Percentiles rank a stretch among this genome's conserved stretches.
These are phyloP conservation scores for Eupithecia exiguata DNA, from an alignment of 2,888 invertebrate species.

Conservation along the genomic window DNA sequence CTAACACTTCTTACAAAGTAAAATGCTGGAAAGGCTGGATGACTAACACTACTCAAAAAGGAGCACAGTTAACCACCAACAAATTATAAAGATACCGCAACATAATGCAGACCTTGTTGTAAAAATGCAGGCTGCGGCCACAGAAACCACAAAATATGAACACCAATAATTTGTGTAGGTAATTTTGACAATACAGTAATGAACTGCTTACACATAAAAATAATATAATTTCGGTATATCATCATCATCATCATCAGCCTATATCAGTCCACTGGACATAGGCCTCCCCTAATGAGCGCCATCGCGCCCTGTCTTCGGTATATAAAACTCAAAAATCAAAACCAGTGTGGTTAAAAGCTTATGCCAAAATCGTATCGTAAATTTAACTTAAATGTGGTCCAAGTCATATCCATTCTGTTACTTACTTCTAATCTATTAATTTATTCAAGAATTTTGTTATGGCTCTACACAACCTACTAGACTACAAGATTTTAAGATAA, in stretches of 20 bases:
- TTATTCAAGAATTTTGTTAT: slow-evolving; percentile 41
- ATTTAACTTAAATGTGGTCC: slow-evolving; percentile 9
- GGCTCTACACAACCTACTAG: slow-evolving; percentile 31
- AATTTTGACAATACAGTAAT: not conserved
- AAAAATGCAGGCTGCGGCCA: slow-evolving; percentile 3
- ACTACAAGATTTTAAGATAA: slow-evolving; percentile 40
- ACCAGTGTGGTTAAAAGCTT: not conserved
- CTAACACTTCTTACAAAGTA: no score
- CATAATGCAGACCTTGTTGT: not conserved
- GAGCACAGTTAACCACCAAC: not conserved
- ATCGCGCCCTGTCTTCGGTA: no score
- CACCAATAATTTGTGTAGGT: not conserved
- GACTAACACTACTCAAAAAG: not conserved
- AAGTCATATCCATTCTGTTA: slow-evolving; percentile 25
- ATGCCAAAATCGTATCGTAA: not conserved
- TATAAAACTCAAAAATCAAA: no score
- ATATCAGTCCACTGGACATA: no score
- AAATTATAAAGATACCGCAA: not conserved
- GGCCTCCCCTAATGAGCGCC: no score
- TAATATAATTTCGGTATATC: not conserved
- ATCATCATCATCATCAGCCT: no score
- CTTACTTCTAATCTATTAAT: slow-evolving; percentile 35
- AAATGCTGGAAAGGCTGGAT: not conserved
- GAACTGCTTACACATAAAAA: not conserved
- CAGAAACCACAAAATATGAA: slow-evolving; percentile 1